These are phyloP conservation scores for Poecilia latipinna DNA, from an alignment of 2,113 vertebrate genomes.

Conservation along the genomic window DNA sequence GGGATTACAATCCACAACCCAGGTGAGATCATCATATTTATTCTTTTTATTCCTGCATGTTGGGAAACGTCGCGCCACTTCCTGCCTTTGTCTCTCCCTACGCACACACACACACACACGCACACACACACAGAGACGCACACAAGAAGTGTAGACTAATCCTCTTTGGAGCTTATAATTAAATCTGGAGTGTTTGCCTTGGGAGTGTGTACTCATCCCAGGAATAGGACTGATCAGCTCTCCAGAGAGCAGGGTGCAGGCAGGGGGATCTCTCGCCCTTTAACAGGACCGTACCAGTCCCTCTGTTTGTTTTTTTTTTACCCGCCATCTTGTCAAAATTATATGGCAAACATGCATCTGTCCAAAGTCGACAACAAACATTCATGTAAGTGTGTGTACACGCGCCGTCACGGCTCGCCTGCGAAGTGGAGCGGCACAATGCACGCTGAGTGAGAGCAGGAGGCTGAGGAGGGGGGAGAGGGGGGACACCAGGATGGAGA, in stretches of 20 bases:
- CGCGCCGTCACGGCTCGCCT: constrained; percentile 14
- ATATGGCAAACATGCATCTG: constrained; percentile 4
- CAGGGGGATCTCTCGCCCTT: constrained; percentile 57
- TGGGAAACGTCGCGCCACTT: constrained; percentile 43
- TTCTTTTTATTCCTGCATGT: constrained; percentile 8
- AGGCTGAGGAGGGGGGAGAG: constrained; percentile 11
- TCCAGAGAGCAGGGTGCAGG: constrained; percentile 61
- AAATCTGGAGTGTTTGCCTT: constrained; percentile 83
- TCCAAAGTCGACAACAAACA: constrained; percentile 1
- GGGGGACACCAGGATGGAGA: constrained; percentile 41
- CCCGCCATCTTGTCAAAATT: constrained; percentile 30
- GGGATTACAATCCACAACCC: constrained; percentile 84
- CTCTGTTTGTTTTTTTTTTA: constrained; percentile 37
- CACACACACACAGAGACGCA: neutral
- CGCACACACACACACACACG: neutral
- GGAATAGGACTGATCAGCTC: constrained; percentile 75
- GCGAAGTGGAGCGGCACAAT: constrained; percentile 59
- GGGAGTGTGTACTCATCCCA: constrained; percentile 77
- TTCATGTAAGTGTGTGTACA: neutral
- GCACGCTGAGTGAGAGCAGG: constrained; percentile 38
- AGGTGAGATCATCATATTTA: constrained; percentile 79
- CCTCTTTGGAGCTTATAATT: constrained; percentile 82
- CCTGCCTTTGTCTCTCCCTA: constrained; percentile 51
- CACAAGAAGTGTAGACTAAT: constrained; percentile 66
- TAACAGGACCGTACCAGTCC: constrained; percentile 32